A percentile compares a stretch with the other conserved stretches of the same genome.
Evolutionary conservation across 2,888 invertebrate species (phyloP).

Genomic region (Orchesella flavescens): DNA sequence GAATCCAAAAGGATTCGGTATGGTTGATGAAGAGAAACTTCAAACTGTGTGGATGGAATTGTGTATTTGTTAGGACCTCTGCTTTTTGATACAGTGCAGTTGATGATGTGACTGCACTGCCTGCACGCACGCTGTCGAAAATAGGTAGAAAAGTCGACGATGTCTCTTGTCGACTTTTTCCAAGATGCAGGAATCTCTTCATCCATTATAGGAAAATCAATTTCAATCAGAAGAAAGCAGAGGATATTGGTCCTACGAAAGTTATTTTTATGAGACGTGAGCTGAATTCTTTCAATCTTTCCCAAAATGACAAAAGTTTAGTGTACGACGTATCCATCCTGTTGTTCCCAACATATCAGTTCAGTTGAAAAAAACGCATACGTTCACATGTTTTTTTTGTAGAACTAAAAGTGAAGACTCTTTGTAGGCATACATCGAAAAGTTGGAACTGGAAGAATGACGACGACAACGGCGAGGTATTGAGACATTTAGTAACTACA

Average conservation of each 20-base stretch:
- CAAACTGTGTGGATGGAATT: no score
- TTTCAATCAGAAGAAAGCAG: constrained; percentile 57
- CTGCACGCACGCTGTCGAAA: neutral
- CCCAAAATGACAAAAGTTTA: constrained; percentile 50
- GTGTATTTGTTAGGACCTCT: no score
- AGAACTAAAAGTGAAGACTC: neutral
- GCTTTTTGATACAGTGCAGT: neutral
- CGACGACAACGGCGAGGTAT: neutral
- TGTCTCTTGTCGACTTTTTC: constrained; percentile 33
- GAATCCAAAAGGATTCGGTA: no score
- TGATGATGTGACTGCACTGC: neutral
- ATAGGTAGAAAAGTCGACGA: neutral
- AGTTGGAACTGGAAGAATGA: neutral
- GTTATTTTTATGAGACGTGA: constrained; percentile 56
- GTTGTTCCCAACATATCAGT: neutral
- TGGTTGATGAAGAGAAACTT: no score
- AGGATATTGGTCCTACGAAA: constrained; percentile 58
- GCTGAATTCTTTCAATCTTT: constrained; percentile 38
- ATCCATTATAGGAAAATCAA: constrained; percentile 43
- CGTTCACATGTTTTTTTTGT: no score
- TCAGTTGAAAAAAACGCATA: no score
- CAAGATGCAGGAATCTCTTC: constrained; percentile 42
- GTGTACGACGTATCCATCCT: neutral
- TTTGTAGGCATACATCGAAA: neutral
- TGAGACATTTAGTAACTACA: no score